A percentile compares a stretch with the other conserved stretches of the same genome.
Conservation (phyloP, 2,797 vertebrate genomes). For the Tokudaia tokunoshimensis region DNA sequence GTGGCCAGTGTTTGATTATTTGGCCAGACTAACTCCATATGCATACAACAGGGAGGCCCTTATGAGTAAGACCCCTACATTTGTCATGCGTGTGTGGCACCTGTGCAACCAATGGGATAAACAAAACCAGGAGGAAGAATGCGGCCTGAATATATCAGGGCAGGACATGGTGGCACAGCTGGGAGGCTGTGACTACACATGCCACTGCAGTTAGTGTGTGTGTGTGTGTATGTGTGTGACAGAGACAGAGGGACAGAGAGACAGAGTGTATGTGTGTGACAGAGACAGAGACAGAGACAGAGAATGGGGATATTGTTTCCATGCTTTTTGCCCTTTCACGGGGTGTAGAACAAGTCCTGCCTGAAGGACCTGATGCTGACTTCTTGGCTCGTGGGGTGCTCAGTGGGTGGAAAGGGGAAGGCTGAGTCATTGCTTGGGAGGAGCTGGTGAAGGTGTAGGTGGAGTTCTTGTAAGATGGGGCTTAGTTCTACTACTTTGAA, state of each 20-base stretch:
- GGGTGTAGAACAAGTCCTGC: not conserved
- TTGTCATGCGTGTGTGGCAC: not conserved
- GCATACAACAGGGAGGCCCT: not conserved
- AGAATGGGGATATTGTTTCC: constrained; percentile 3
- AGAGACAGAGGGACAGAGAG: not conserved
- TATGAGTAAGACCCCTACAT: too few species aligned
- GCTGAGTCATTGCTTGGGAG: constrained; percentile 46
- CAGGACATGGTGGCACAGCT: not conserved
- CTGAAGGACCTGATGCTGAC: not conserved
- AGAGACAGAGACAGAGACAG: not conserved
- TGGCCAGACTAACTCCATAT: not conserved
- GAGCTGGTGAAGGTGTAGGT: constrained; percentile 34
- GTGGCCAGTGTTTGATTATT: not conserved
- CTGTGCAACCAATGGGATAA: not conserved
- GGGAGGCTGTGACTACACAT: not conserved
- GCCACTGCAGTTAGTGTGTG: not conserved
- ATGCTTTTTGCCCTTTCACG: not conserved
- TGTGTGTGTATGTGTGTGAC: not conserved
- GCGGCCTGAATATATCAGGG: not conserved
- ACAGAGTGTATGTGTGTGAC: too few species aligned
- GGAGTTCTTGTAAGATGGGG: constrained; percentile 22
- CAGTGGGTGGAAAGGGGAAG: constrained; percentile 11
- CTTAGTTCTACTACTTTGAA: constrained; percentile 62
- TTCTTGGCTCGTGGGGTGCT: not conserved
- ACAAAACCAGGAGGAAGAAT: constrained; percentile 8